Evolutionary conservation across 2,113 vertebrate genomes (phyloP).

Genomic region (Symphodus melops): DNA sequence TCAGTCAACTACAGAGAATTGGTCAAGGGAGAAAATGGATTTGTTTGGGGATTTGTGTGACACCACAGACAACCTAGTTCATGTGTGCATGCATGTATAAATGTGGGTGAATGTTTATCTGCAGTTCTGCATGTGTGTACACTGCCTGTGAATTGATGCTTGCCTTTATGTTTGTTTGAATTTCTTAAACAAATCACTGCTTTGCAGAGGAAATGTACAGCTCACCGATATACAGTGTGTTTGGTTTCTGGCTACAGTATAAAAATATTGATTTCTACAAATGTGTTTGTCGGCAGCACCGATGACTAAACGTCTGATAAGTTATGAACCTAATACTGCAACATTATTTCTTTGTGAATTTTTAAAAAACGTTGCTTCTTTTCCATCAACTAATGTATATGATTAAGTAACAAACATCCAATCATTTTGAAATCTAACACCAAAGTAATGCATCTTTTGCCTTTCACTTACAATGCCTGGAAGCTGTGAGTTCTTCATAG

Average conservation of each 20-base stretch:
- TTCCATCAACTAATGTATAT: not conserved
- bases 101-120: not conserved
- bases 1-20: conserved; percentile 49
- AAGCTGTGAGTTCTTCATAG: not conserved
- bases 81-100: not conserved
- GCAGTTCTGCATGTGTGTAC: not conserved
- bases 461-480: not conserved
- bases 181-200: not conserved
- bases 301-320: not conserved
- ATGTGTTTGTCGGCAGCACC: too few relatives aligned
- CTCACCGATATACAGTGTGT: not conserved
- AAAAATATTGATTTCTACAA: too few relatives aligned
- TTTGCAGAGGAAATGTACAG: not conserved
- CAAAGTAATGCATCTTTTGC: not conserved
- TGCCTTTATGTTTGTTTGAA: not conserved
- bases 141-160: not conserved
- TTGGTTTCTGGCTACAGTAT: not conserved
- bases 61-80: conserved; percentile 9
- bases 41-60: conserved; percentile 41
- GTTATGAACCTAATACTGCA: not conserved
- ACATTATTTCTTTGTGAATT: not conserved
- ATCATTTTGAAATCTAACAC: not conserved
- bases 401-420: not conserved
- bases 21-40: conserved; percentile 55
- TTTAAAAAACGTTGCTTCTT: not conserved